phyloP scores from a whole-genome alignment of 1,140 invertebrate species.

The Frieseomelitta varia region DNA sequence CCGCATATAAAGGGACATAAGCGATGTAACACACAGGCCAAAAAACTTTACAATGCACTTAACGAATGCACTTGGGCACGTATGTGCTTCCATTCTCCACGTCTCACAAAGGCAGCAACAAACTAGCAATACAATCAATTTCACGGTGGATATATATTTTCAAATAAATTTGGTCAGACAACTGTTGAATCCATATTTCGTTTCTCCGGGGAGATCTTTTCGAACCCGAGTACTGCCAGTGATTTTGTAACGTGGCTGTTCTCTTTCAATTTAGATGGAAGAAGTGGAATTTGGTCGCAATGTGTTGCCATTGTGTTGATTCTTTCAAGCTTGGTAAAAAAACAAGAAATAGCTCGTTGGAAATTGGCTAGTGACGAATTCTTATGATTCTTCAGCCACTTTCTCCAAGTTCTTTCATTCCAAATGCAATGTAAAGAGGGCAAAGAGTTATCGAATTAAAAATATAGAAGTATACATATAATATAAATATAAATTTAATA shows the following conservation, averaged over 20 bases:
- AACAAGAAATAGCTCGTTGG: too few relatives aligned
- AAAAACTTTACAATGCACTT: slow-evolving; percentile 6
- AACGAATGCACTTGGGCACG: slow-evolving; percentile 35
- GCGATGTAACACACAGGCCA: too few relatives aligned
- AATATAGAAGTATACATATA: too few relatives aligned
- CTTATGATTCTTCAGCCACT: too few relatives aligned
- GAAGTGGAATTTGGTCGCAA: not conserved
- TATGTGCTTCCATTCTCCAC: not conserved
- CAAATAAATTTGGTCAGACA: not conserved
- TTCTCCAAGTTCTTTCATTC: too few relatives aligned
- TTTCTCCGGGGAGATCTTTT: not conserved
- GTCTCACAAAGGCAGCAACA: not conserved
- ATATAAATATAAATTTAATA: too few relatives aligned
- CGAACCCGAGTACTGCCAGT: not conserved
- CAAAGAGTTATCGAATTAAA: too few relatives aligned
- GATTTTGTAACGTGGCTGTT: not conserved
- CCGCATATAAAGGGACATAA: not conserved
- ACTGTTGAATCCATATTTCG: not conserved
- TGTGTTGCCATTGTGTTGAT: too few relatives aligned
- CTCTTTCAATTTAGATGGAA: not conserved
- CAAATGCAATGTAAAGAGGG: too few relatives aligned
- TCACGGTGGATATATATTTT: not conserved
- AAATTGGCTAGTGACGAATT: too few relatives aligned
- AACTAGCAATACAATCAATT: not conserved
- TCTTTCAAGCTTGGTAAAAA: too few relatives aligned